A percentile compares a stretch with the other conserved stretches of the same genome.
phyloP scores from a whole-genome alignment of 2,113 vertebrate genomes.

The Helogale parvula region DNA sequence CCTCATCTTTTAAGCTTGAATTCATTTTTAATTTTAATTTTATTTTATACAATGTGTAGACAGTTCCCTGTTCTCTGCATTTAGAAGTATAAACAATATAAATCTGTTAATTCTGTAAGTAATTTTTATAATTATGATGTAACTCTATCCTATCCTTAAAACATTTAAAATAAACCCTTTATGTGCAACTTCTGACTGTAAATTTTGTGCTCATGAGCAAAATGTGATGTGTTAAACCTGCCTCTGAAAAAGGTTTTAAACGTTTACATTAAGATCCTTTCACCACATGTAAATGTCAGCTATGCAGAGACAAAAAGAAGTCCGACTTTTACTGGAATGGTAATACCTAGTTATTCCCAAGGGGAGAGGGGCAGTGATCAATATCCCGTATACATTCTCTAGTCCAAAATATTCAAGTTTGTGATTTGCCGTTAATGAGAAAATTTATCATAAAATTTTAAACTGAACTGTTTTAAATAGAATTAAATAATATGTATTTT shows the following conservation, averaged over 20 bases:
- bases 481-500: conserved; percentile 27
- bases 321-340: conserved; percentile 2
- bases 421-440: neutral
- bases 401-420: neutral
- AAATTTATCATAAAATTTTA: conserved; percentile 42
- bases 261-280: conserved; percentile 27
- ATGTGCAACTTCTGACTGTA: conserved; percentile 90
- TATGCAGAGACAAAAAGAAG: neutral
- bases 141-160: conserved; percentile 95
- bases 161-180: conserved; percentile 95
- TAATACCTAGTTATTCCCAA: conserved; percentile 1
- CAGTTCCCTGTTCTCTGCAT: conserved; percentile 93
- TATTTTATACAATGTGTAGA: conserved; percentile 93
- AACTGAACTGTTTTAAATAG: conserved; percentile 17
- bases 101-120: conserved; percentile 96
- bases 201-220: conserved; percentile 85
- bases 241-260: conserved; percentile 63
- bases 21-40: conserved; percentile 87
- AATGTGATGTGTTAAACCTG: conserved; percentile 74
- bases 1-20: conserved; percentile 89
- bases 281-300: conserved; percentile 52
- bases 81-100: conserved; percentile 93
- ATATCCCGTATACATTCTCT: neutral
- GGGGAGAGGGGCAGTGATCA: neutral
- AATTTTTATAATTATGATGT: conserved; percentile 97